Conservation (phyloP, 2,113 vertebrate genomes). For the Urocynchramus pylzowi region DNA sequence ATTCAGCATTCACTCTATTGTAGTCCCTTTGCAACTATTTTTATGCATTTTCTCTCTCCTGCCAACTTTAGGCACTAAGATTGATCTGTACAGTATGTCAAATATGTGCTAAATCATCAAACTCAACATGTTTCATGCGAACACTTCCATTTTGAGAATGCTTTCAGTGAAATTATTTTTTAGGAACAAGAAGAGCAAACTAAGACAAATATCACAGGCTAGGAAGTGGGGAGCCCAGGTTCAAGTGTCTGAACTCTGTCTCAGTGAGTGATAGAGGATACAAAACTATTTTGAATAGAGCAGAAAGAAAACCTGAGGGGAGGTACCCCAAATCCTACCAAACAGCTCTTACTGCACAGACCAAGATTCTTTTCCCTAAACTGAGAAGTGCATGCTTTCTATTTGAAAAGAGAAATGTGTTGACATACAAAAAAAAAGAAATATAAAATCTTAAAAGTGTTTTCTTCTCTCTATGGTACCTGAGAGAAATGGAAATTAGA, state of each 20-base stretch:
- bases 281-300: neutral
- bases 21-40: neutral
- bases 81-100: neutral
- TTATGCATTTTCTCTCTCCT: neutral
- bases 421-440: neutral
- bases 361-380: neutral
- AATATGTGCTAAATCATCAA: neutral
- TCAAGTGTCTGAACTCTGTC: neutral
- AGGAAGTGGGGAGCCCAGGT: neutral
- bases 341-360: neutral
- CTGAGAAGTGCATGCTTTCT: fast-evolving
- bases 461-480: neutral
- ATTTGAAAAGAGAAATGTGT: neutral
- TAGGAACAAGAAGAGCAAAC: neutral
- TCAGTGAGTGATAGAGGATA: neutral
- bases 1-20: neutral
- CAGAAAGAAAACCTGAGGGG: neutral
- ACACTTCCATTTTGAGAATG: neutral
- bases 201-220: neutral
- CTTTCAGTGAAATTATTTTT: neutral
- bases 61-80: neutral
- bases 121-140: neutral
- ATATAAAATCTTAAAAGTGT: neutral
- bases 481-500: neutral
- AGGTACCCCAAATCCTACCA: neutral